Conservation (phyloP, 2,113 vertebrate species). For the Anguilla japonica region DNA sequence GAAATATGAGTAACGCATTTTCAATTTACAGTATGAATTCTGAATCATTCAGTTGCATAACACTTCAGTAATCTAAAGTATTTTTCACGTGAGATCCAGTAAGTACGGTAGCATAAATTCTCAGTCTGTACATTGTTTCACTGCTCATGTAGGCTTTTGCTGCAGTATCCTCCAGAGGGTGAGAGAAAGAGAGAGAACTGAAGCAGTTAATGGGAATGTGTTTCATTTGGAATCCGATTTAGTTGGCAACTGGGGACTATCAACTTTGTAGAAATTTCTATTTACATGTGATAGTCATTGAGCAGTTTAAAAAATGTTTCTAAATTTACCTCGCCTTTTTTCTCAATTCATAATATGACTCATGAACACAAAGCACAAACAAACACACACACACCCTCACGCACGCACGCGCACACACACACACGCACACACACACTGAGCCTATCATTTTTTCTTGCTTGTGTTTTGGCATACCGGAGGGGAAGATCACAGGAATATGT, state of each 20-base stretch:
- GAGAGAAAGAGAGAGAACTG: slow-evolving; percentile 11
- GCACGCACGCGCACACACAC: slow-evolving; percentile 29
- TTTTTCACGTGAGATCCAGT: slow-evolving; percentile 44
- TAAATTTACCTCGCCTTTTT: slow-evolving; percentile 42
- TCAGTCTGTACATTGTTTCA: slow-evolving; percentile 36
- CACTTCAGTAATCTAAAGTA: slow-evolving; percentile 37
- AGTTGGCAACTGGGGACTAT: slow-evolving; percentile 23
- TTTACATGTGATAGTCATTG: slow-evolving; percentile 26
- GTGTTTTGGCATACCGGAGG: slow-evolving; percentile 33
- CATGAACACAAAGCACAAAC: slow-evolving; percentile 32
- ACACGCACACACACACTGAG: slow-evolving; percentile 26
- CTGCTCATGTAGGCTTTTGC: slow-evolving; percentile 38
- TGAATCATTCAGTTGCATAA: slow-evolving; percentile 36
- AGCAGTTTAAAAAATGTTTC: slow-evolving; percentile 21
- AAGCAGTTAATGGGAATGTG: slow-evolving; percentile 24
- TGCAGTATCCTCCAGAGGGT: slow-evolving; percentile 47
- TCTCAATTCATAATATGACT: slow-evolving; percentile 43
- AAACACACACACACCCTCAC: slow-evolving; percentile 19
- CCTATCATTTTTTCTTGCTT: slow-evolving; percentile 27
- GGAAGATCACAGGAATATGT: slow-evolving; percentile 51
- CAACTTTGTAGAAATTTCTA: slow-evolving; percentile 26
- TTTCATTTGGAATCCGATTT: slow-evolving; percentile 39
- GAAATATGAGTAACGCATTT: slow-evolving; percentile 33
- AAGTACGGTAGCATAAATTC: slow-evolving; percentile 30
- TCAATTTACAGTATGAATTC: slow-evolving; percentile 36